Percentiles rank a stretch among this genome's conserved stretches.
phyloP scores from a whole-genome alignment of 2,797 vertebrate species.

The Protonibea diacanthus region DNA sequence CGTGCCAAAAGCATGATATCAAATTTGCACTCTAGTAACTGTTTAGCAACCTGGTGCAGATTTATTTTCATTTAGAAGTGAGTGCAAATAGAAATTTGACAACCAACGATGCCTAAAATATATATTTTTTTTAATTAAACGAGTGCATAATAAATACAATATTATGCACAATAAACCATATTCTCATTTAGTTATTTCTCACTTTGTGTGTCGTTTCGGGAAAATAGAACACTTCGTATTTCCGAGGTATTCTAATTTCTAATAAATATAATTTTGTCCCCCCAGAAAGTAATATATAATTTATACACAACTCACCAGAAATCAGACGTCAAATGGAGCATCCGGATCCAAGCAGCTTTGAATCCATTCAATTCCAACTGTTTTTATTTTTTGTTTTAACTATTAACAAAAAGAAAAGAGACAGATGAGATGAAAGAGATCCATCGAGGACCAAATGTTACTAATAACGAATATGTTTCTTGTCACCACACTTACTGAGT shows the following conservation, averaged over 20 bases:
- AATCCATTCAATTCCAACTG: neutral
- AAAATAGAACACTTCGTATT: neutral
- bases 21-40: neutral
- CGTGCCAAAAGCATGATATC: neutral
- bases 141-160: neutral
- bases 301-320: slow-evolving; percentile 3
- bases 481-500: slow-evolving; percentile 19
- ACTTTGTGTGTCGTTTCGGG: neutral
- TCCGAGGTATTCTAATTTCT: neutral
- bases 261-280: neutral
- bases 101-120: neutral
- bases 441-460: neutral
- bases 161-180: neutral
- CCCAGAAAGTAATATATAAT: neutral
- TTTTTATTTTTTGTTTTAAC: neutral
- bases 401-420: neutral
- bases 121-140: neutral
- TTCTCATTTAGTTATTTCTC: neutral
- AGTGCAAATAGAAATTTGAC: neutral
- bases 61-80: neutral
- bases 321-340: neutral
- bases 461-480: neutral
- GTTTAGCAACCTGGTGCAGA: neutral
- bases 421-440: neutral
- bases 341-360: neutral